These are phyloP conservation scores for Hypothenemus hampei DNA, from an alignment of 1,140 invertebrate genomes.

Conservation along the genomic window DNA sequence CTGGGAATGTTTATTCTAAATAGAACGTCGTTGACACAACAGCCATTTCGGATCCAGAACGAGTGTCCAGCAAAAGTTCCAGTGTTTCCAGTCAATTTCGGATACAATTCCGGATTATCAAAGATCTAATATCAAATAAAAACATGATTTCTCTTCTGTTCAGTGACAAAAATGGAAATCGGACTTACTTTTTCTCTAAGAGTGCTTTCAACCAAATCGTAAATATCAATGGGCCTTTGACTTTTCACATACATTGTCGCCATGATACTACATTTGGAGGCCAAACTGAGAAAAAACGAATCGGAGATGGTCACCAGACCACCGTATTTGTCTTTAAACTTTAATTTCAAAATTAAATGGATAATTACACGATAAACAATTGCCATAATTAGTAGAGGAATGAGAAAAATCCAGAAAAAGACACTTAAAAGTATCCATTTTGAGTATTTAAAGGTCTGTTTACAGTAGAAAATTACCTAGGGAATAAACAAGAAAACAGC, in stretches of 20 bases:
- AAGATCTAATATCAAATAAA: slow-evolving; percentile 1
- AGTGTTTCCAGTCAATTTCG: neutral
- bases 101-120: neutral
- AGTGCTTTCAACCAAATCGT: neutral
- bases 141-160: neutral
- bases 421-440: no score
- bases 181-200: neutral
- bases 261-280: neutral
- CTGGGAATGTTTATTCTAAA: neutral
- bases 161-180: no score
- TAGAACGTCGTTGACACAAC: neutral
- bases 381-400: neutral
- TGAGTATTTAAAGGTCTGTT: no score
- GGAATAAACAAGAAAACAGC: no score
- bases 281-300: neutral
- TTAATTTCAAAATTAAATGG: neutral
- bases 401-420: neutral
- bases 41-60: neutral
- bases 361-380: neutral
- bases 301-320: neutral
- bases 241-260: neutral
- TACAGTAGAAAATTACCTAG: no score
- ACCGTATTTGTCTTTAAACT: neutral
- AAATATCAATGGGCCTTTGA: neutral
- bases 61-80: neutral